Percentiles rank a stretch among this genome's conserved stretches.
Conservation (phyloP, 2,797 vertebrate species). For the Macrochelys suwanniensis region DNA sequence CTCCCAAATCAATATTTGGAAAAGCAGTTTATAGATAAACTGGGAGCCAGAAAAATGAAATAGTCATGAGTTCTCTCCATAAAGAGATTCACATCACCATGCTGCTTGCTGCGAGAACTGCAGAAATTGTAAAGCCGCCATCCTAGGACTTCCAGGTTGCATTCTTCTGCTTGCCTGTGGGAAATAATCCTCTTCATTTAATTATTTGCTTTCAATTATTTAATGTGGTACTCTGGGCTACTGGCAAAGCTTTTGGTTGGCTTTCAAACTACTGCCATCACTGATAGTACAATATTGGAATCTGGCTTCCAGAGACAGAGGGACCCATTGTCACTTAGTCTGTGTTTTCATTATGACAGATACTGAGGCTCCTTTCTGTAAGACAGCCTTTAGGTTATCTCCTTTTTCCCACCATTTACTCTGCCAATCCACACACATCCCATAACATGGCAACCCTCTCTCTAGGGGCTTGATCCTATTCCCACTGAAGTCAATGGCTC, state of each 20-base stretch:
- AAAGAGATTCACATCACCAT: constrained; percentile 47
- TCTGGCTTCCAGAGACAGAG: constrained; percentile 37
- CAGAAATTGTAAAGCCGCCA: constrained; percentile 62
- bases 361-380: background rate
- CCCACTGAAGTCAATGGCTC: background rate
- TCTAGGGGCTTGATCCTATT: background rate
- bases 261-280: constrained; percentile 40
- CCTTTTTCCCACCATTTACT: background rate
- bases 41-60: background rate
- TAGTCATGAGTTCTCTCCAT: constrained; percentile 7
- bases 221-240: constrained; percentile 39
- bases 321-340: background rate
- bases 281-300: background rate
- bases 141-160: constrained; percentile 57
- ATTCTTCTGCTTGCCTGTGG: constrained; percentile 67
- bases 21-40: constrained; percentile 18
- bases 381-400: constrained; percentile 1
- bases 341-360: constrained; percentile 44
- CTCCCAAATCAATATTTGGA: constrained; percentile 9
- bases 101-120: constrained; percentile 49
- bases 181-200: constrained; percentile 76
- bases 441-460: background rate
- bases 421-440: constrained; percentile 23
- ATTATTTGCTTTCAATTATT: constrained; percentile 75
- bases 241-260: constrained; percentile 44